Evolutionary conservation across 2,113 vertebrate genomes (phyloP).

Genomic region (Eupsittula cactorum): DNA sequence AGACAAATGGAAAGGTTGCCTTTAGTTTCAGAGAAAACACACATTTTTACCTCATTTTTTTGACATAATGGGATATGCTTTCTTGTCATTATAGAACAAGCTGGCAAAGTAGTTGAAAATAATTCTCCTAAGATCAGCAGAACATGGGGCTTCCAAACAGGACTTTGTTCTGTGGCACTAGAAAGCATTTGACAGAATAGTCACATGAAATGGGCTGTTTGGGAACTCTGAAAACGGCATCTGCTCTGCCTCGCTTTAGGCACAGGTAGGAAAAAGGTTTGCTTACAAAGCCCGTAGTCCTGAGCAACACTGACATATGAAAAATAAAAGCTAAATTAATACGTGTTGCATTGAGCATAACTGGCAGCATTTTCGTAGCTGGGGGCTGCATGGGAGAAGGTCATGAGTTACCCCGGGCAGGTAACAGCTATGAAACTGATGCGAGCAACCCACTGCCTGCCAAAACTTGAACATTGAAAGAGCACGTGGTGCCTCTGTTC

Average conservation of each 20-base stretch:
- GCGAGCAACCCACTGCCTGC: not conserved
- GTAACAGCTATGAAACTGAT: not conserved
- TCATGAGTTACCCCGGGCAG: not conserved
- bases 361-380: not conserved
- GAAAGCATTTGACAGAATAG: not conserved
- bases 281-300: not conserved
- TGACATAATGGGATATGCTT: not conserved
- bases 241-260: not conserved
- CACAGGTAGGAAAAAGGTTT: not conserved
- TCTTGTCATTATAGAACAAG: not conserved
- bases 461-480: accelerated
- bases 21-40: not conserved
- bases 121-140: not conserved
- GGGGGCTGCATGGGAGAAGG: not conserved
- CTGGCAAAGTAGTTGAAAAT: not conserved
- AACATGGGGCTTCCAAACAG: not conserved
- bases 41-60: not conserved
- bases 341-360: not conserved
- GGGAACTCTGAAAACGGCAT: not conserved
- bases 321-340: not conserved
- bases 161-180: not conserved
- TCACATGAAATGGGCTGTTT: not conserved
- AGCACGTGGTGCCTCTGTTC: not conserved
- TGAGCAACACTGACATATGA: not conserved
- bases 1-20: not conserved